Conservation (phyloP, 2,888 invertebrate genomes). For the Apamea monoglypha region DNA sequence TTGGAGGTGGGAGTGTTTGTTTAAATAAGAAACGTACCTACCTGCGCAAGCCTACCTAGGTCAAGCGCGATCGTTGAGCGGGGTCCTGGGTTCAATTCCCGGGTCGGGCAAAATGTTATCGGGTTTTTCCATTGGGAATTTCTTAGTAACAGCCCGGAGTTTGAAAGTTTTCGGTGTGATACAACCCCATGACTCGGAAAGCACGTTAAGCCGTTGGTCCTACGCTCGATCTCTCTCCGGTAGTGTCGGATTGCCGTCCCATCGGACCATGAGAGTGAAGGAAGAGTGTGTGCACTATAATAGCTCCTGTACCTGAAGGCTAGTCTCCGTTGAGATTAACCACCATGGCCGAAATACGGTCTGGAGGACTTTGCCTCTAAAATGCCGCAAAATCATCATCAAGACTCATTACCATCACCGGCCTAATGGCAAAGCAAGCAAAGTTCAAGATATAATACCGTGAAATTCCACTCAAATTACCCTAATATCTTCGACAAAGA, state of each 20-base stretch:
- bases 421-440: background rate
- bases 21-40: background rate
- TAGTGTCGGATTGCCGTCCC: background rate
- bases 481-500: slow-evolving; percentile 25
- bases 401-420: background rate
- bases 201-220: too few relatives aligned
- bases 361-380: background rate
- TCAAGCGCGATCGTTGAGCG: too few relatives aligned
- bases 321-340: background rate
- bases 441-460: slow-evolving; percentile 3
- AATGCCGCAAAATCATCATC: background rate
- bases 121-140: too few relatives aligned
- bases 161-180: too few relatives aligned
- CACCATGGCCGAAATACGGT: background rate
- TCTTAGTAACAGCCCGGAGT: too few relatives aligned
- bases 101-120: too few relatives aligned
- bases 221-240: background rate
- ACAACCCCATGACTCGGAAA: background rate
- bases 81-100: too few relatives aligned
- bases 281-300: background rate
- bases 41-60: background rate
- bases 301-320: background rate
- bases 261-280: background rate
- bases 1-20: background rate
- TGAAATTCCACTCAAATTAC: slow-evolving; percentile 16